phyloP scores from a whole-genome alignment of 2,113 vertebrate species.

The Raja brachyura region DNA sequence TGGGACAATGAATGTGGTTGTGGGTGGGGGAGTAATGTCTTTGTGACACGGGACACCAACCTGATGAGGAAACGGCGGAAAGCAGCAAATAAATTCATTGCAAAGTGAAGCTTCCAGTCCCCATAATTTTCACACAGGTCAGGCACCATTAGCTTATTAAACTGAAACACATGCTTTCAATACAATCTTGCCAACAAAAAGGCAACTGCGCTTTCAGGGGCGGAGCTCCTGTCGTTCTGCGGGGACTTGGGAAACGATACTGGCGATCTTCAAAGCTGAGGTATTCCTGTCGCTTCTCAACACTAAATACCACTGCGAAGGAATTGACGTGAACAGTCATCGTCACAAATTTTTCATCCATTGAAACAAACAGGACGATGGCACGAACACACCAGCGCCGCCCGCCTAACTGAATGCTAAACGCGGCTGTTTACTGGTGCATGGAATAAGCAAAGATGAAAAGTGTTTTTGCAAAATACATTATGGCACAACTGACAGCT shows the following conservation, averaged over 20 bases:
- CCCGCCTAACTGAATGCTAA: not conserved
- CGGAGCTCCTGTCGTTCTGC: not conserved
- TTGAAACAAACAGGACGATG: not conserved
- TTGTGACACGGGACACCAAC: not conserved
- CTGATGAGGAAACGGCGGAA: not conserved
- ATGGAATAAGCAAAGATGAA: not conserved
- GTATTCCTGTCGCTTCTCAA: not conserved
- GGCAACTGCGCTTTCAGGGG: not conserved
- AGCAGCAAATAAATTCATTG: not conserved
- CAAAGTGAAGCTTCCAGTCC: not conserved
- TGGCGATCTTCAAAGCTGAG: not conserved
- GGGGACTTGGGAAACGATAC: not conserved
- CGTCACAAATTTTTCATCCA: not conserved
- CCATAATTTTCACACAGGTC: not conserved
- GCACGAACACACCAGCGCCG: not conserved
- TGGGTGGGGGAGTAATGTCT: no score
- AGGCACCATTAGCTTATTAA: not conserved
- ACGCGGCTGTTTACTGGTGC: slow-evolving; percentile 3
- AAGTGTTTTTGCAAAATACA: slow-evolving; percentile 17
- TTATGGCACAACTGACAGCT: not conserved
- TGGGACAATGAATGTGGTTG: not conserved
- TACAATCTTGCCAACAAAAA: not conserved
- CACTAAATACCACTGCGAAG: not conserved
- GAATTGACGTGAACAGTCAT: not conserved
- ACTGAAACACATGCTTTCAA: not conserved